A percentile compares a stretch with the other conserved stretches of the same genome.
These are phyloP conservation scores for Drosophila jambulina DNA, from an alignment of 1,140 invertebrate species.

Conservation along the genomic window DNA sequence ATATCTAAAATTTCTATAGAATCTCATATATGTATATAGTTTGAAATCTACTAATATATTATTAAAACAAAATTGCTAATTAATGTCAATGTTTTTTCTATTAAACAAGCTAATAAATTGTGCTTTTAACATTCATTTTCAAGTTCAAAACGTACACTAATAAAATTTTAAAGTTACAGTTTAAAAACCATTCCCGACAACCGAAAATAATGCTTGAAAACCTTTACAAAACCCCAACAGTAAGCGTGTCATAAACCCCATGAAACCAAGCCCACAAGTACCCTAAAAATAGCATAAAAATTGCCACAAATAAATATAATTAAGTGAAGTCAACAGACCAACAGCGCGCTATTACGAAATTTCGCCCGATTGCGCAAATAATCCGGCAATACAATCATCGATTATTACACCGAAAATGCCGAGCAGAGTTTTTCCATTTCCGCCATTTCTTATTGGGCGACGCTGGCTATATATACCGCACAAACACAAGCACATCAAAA, in stretches of 20 bases:
- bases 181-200: neutral
- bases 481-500: constrained; percentile 10
- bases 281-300: constrained; percentile 46
- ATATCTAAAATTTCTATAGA: neutral
- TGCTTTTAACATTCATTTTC: neutral
- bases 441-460: constrained; percentile 80
- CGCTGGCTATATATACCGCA: constrained; percentile 60
- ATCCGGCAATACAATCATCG: constrained; percentile 53
- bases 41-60: neutral
- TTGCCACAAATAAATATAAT: constrained; percentile 68
- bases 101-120: neutral
- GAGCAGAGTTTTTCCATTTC: constrained; percentile 62
- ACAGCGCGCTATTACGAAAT: constrained; percentile 45
- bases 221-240: constrained; percentile 1
- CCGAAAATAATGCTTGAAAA: constrained; percentile 16
- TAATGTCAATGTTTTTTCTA: neutral
- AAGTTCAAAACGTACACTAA: neutral
- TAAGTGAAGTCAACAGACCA: constrained; percentile 52
- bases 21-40: neutral
- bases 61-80: neutral
- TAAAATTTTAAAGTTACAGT: neutral
- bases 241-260: constrained; percentile 28
- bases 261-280: constrained; percentile 24
- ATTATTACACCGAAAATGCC: constrained; percentile 58
- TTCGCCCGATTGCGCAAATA: constrained; percentile 61